Evolutionary conservation across 2,888 invertebrate genomes (phyloP).

Genomic region (Cheilosia impressa): DNA sequence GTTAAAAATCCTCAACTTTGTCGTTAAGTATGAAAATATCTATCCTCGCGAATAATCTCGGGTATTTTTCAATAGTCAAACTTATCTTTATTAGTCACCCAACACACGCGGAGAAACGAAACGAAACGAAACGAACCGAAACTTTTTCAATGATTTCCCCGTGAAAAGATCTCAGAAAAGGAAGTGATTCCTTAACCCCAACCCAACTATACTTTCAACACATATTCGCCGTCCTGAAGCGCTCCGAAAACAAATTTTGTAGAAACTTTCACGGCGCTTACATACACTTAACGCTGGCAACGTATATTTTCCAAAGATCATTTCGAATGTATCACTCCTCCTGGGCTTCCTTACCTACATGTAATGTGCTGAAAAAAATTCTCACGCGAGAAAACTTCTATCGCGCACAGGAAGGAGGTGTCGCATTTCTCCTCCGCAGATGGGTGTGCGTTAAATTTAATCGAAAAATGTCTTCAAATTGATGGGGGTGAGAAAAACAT

Average conservation of each 20-base stretch:
- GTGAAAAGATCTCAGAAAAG: slow-evolving; percentile 6
- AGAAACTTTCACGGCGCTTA: slow-evolving; percentile 49
- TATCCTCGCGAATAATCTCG: not conserved
- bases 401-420: slow-evolving; percentile 11
- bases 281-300: slow-evolving; percentile 32
- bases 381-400: slow-evolving; percentile 9
- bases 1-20: not conserved
- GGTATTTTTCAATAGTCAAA: not conserved
- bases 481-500: not conserved
- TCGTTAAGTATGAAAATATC: not conserved
- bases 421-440: not conserved
- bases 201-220: slow-evolving; percentile 33
- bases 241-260: not conserved
- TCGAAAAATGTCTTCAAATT: slow-evolving; percentile 2
- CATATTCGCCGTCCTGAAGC: slow-evolving; percentile 22
- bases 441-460: slow-evolving; percentile 22
- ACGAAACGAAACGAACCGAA: not conserved
- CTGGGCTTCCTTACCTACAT: not conserved
- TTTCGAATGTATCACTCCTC: slow-evolving; percentile 1
- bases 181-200: slow-evolving; percentile 26
- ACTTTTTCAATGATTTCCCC: slow-evolving; percentile 22
- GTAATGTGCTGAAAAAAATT: slow-evolving; percentile 1
- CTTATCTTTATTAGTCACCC: slow-evolving; percentile 28
- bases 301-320: slow-evolving; percentile 30
- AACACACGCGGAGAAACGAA: not conserved